Evolutionary conservation across 2,888 invertebrate species (phyloP).

Genomic region (Platycheirus albimanus): DNA sequence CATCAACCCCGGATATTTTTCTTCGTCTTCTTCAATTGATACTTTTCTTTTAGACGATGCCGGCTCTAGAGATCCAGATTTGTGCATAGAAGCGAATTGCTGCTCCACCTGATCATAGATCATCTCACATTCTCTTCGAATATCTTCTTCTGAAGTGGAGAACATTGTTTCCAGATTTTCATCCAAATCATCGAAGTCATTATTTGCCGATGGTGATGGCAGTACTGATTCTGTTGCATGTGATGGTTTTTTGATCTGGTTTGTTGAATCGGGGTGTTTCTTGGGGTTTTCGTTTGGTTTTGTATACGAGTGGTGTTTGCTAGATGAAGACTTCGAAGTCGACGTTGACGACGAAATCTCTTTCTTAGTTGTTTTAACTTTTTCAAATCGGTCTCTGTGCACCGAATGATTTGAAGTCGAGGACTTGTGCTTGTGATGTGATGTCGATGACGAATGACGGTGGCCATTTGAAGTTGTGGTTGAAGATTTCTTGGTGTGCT

Average conservation of each 20-base stretch:
- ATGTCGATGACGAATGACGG: conserved; percentile 39
- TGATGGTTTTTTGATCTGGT: conserved; percentile 43
- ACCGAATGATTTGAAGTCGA: background rate
- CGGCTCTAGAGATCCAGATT: conserved; percentile 26
- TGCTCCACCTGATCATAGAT: conserved; percentile 92
- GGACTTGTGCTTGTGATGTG: conserved; percentile 73
- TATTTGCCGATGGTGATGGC: conserved; percentile 71
- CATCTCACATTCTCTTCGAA: conserved; percentile 92
- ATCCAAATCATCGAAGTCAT: conserved; percentile 80
- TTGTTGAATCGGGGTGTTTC: background rate
- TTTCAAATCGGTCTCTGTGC: conserved; percentile 51
- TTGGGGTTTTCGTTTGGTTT: conserved; percentile 44
- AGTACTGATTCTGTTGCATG: too few species aligned
- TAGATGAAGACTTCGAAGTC: conserved; percentile 16
- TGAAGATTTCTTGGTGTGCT: conserved; percentile 41
- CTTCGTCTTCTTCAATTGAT: conserved; percentile 76
- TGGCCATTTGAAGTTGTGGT: conserved; percentile 39
- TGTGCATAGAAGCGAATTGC: conserved; percentile 78
- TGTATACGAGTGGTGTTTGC: conserved; percentile 20
- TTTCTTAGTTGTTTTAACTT: conserved; percentile 63
- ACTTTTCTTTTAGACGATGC: conserved; percentile 75
- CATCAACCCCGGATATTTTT: conserved; percentile 76
- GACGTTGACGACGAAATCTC: conserved; percentile 65
- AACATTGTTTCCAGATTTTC: conserved; percentile 80
- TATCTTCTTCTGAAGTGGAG: conserved; percentile 86